These are phyloP conservation scores for Lota lota DNA, from an alignment of 2,113 vertebrate species.

Conservation along the genomic window DNA sequence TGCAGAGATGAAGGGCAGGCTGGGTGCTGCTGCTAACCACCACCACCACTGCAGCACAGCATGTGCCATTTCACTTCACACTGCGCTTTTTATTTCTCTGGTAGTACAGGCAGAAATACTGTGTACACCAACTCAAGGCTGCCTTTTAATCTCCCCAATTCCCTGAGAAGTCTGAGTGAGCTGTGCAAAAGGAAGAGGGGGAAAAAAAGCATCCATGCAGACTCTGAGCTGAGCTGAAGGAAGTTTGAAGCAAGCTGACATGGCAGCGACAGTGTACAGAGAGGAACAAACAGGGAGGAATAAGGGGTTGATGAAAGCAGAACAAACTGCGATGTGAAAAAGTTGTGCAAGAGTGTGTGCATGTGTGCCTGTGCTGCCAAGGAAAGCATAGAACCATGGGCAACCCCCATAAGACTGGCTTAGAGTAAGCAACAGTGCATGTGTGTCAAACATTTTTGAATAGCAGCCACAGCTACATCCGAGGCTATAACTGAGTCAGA, in stretches of 20 bases:
- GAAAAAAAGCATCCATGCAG: not conserved
- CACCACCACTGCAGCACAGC: no score
- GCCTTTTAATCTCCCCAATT: conserved; percentile 17
- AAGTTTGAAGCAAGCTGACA: conserved; percentile 37
- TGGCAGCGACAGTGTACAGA: conserved; percentile 16
- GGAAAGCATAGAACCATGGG: no score
- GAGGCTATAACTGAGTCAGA: no score
- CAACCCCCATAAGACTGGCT: no score
- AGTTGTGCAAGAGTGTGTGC: not conserved
- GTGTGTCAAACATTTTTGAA: not conserved
- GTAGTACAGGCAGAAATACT: not conserved
- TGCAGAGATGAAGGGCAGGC: no score
- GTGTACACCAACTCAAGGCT: not conserved
- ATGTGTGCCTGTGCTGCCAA: not conserved
- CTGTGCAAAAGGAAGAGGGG: not conserved
- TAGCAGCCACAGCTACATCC: no score
- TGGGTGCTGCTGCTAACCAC: no score
- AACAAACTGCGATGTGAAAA: not conserved
- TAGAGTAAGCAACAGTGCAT: not conserved
- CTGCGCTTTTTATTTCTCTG: conserved; percentile 17
- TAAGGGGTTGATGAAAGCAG: conserved; percentile 35
- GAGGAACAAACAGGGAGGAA: conserved; percentile 1
- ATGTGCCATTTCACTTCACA: not conserved
- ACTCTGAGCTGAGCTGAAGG: conserved; percentile 14
- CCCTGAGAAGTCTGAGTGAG: conserved; percentile 36